A percentile compares a stretch with the other conserved stretches of the same genome.
phyloP scores from a whole-genome alignment of 2,113 vertebrate species.

The Narcine bancroftii region DNA sequence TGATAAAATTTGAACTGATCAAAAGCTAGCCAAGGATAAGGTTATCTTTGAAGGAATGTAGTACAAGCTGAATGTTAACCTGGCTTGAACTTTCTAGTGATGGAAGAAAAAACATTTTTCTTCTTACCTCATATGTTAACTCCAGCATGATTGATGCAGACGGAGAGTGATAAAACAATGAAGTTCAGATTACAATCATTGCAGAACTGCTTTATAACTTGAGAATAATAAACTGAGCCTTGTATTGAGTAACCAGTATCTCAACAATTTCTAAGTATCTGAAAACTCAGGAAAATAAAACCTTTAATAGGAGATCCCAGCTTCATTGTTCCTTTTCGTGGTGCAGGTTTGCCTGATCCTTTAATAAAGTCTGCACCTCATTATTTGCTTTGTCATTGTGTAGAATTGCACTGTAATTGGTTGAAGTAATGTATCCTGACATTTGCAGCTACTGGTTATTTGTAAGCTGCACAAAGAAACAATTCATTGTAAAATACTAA shows the following conservation, averaged over 20 bases:
- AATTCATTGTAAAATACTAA: neutral
- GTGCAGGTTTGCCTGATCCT: neutral
- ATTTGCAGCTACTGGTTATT: neutral
- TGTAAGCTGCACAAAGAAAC: constrained; percentile 24
- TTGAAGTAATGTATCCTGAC: constrained; percentile 11
- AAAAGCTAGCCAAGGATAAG: no score
- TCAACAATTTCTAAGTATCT: neutral
- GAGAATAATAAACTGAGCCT: neutral
- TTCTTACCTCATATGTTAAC: no score
- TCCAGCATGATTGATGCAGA: neutral
- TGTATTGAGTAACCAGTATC: neutral
- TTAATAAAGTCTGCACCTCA: neutral
- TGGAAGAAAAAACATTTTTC: no score
- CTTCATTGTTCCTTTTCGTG: neutral
- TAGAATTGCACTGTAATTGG: constrained; percentile 19
- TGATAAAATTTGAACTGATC: no score
- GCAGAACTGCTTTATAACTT: neutral
- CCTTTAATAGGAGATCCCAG: neutral
- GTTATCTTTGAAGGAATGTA: no score
- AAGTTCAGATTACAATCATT: neutral
- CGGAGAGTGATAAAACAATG: neutral
- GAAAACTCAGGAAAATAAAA: neutral
- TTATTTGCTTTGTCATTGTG: constrained; percentile 10
- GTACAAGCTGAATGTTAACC: no score
- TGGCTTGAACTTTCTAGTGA: no score